Evolutionary conservation across 1,140 invertebrate species (phyloP).

Genomic region (Pseudoatta argentina): DNA sequence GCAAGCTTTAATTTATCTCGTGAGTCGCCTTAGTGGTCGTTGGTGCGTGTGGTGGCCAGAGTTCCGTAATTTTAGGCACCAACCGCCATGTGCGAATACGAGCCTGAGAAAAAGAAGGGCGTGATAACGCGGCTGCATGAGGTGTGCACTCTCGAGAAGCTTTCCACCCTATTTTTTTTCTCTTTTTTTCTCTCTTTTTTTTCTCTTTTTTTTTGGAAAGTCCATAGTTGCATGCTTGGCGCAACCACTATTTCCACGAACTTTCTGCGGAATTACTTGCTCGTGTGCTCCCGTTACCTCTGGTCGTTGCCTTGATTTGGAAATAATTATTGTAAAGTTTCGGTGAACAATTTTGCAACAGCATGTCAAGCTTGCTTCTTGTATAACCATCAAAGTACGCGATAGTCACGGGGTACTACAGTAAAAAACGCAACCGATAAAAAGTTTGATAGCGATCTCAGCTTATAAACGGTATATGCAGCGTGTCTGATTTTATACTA

Average conservation of each 20-base stretch:
- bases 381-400: constrained; percentile 7
- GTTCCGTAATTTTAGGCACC: constrained; percentile 49
- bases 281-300: constrained; percentile 27
- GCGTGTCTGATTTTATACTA: constrained; percentile 35
- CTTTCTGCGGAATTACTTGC: constrained; percentile 61
- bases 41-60: constrained; percentile 13
- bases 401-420: constrained; percentile 7
- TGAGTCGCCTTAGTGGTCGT: constrained; percentile 9
- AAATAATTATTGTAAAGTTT: constrained; percentile 66
- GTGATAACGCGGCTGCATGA: constrained; percentile 34
- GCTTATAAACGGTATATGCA: constrained; percentile 4
- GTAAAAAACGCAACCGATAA: constrained; percentile 20
- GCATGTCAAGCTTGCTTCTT: constrained; percentile 11
- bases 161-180: constrained; percentile 56
- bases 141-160: constrained; percentile 22
- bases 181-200: constrained; percentile 30
- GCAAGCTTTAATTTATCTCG: constrained; percentile 67
- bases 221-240: constrained; percentile 36
- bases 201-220: constrained; percentile 54
- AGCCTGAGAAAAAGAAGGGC: constrained; percentile 34
- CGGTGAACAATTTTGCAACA: constrained; percentile 35
- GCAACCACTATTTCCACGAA: constrained; percentile 59
- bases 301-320: constrained; percentile 39
- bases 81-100: constrained; percentile 44
- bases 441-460: constrained; percentile 30